Conservation (phyloP, 2,113 vertebrate species). For the Equus quagga region DNA sequence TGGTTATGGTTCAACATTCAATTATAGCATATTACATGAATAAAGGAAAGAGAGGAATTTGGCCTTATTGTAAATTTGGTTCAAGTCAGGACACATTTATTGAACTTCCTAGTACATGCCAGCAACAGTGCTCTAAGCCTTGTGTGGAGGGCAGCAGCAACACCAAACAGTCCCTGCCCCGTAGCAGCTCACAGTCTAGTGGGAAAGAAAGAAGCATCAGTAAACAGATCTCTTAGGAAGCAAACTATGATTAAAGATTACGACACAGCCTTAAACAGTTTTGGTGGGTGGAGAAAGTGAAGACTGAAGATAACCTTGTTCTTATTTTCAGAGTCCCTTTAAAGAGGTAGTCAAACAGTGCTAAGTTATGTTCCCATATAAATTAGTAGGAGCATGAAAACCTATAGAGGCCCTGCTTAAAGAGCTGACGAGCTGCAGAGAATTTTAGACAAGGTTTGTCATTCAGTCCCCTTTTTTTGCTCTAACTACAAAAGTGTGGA, state of each 20-base stretch:
- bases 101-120: neutral
- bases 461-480: neutral
- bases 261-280: neutral
- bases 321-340: neutral
- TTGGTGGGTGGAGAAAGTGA: neutral
- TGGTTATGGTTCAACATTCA: slow-evolving; percentile 10
- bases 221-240: neutral
- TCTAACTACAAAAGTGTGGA: neutral
- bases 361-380: neutral
- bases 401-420: neutral
- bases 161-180: neutral
- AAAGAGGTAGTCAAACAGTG: neutral
- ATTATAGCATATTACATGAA: neutral
- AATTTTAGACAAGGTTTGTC: neutral
- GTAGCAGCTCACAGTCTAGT: neutral
- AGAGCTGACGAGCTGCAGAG: neutral
- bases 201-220: neutral
- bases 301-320: neutral
- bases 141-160: neutral
- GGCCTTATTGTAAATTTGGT: neutral
- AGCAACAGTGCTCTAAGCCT: neutral
- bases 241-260: neutral
- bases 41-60: neutral
- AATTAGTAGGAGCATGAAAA: neutral
- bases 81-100: neutral